Evolutionary conservation across 2,797 vertebrate species (phyloP).

Genomic region (Calcarius lapponicus): DNA sequence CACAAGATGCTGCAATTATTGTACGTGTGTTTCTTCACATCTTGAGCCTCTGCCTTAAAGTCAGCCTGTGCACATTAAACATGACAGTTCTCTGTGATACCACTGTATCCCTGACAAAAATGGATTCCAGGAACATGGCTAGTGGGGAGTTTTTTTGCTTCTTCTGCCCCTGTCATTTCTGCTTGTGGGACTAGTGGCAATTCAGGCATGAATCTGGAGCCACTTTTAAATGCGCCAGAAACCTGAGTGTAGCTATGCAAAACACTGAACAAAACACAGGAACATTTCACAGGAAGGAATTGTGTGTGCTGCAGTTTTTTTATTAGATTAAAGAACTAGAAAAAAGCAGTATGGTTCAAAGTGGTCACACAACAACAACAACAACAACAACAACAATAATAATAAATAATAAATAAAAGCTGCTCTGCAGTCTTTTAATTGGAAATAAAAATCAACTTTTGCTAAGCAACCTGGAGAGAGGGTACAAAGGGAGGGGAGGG

Average conservation of each 20-base stretch:
- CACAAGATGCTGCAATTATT: slow-evolving; percentile 34
- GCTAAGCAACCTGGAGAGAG: slow-evolving; percentile 62
- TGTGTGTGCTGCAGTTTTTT: slow-evolving; percentile 15
- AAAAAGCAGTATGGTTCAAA: slow-evolving; percentile 24
- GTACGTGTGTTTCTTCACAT: background rate
- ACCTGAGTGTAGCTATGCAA: background rate
- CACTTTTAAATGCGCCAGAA: background rate
- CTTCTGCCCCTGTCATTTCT: background rate
- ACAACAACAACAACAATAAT: background rate
- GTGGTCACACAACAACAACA: slow-evolving; percentile 23
- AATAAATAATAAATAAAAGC: slow-evolving; percentile 66
- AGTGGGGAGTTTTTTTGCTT: background rate
- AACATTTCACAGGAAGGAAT: background rate
- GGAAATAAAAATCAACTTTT: slow-evolving; percentile 64
- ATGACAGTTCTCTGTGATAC: background rate
- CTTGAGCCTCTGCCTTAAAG: background rate
- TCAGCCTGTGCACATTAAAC: slow-evolving; percentile 12
- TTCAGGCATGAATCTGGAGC: background rate
- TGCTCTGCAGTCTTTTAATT: slow-evolving; percentile 57
- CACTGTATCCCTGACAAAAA: background rate
- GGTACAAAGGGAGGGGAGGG: slow-evolving; percentile 20
- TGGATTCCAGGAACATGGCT: background rate
- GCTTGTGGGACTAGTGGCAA: background rate
- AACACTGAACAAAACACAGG: slow-evolving; percentile 3
- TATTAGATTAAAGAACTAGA: slow-evolving; percentile 29